Evolutionary conservation across 2,888 invertebrate genomes (phyloP).

Genomic region (Lasioglossum lativentre): DNA sequence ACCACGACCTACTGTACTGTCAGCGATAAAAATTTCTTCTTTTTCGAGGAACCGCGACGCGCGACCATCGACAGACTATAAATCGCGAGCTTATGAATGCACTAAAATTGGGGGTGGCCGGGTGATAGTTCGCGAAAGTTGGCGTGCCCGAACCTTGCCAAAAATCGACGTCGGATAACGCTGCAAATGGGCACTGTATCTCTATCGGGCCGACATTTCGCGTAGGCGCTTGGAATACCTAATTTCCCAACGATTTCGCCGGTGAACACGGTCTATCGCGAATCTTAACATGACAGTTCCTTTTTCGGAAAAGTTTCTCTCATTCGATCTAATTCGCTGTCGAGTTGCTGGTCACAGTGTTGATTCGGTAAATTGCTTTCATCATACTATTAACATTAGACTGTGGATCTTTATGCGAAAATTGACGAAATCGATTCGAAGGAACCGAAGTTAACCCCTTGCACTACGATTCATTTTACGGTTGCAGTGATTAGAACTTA

Average conservation of each 20-base stretch:
- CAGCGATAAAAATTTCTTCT: neutral
- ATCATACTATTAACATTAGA: too few species aligned
- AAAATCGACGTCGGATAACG: slow-evolving; percentile 53
- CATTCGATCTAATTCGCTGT: neutral
- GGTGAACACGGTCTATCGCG: slow-evolving; percentile 45
- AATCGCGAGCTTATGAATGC: neutral
- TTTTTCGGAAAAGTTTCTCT: neutral
- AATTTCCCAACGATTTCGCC: slow-evolving; percentile 32
- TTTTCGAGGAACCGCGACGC: neutral
- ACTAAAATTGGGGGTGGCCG: neutral
- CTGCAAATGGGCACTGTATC: slow-evolving; percentile 37
- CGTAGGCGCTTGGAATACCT: slow-evolving; percentile 40
- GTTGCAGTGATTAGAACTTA: too few species aligned
- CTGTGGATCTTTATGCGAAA: too few species aligned
- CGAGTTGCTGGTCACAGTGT: too few species aligned
- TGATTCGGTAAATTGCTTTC: too few species aligned
- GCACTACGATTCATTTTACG: too few species aligned
- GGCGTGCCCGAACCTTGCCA: slow-evolving; percentile 21
- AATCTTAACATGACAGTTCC: slow-evolving; percentile 50
- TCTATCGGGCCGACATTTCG: slow-evolving; percentile 45
- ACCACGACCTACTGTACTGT: neutral
- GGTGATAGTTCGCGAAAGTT: neutral
- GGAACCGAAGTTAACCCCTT: too few species aligned
- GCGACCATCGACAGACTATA: neutral
- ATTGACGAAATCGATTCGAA: too few species aligned